A percentile compares a stretch with the other conserved stretches of the same genome.
These are phyloP conservation scores for Junonia oenone DNA, from an alignment of 2,888 invertebrate genomes.

Conservation along the genomic window DNA sequence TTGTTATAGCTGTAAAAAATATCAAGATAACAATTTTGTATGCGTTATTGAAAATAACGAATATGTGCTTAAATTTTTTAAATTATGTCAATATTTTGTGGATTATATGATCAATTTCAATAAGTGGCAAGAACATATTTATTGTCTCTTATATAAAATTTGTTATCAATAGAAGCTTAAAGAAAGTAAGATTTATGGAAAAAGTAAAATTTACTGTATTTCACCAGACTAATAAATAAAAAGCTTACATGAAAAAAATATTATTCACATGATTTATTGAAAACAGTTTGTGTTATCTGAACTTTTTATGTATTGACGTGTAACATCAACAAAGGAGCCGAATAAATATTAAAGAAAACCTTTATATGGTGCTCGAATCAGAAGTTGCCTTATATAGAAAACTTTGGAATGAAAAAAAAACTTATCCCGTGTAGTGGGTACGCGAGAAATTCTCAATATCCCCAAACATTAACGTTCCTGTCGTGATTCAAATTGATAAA, in stretches of 20 bases:
- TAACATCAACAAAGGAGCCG: slow-evolving; percentile 8
- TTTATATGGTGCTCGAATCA: slow-evolving; percentile 2
- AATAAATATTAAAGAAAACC: slow-evolving; percentile 10
- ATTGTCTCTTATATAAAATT: too few relatives aligned
- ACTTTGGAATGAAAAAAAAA: neutral
- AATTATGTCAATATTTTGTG: too few relatives aligned
- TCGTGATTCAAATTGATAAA: slow-evolving; percentile 21
- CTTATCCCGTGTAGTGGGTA: neutral
- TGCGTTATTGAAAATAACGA: too few relatives aligned
- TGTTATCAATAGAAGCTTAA: neutral
- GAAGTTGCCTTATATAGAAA: neutral
- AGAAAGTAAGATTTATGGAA: too few relatives aligned
- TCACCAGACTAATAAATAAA: neutral
- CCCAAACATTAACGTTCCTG: slow-evolving; percentile 28
- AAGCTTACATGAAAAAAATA: neutral
- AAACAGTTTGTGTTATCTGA: slow-evolving; percentile 1
- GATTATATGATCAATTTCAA: too few relatives aligned
- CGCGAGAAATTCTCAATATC: slow-evolving; percentile 22
- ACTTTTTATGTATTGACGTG: slow-evolving; percentile 6
- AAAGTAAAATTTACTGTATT: neutral
- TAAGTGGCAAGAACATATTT: too few relatives aligned
- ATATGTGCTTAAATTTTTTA: too few relatives aligned
- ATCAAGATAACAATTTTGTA: too few relatives aligned
- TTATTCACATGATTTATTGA: too few relatives aligned
- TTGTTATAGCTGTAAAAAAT: too few relatives aligned